Percentiles rank a stretch among this genome's conserved stretches.
Evolutionary conservation across 1,140 invertebrate species (phyloP).

Genomic region (Bombus confusus): DNA sequence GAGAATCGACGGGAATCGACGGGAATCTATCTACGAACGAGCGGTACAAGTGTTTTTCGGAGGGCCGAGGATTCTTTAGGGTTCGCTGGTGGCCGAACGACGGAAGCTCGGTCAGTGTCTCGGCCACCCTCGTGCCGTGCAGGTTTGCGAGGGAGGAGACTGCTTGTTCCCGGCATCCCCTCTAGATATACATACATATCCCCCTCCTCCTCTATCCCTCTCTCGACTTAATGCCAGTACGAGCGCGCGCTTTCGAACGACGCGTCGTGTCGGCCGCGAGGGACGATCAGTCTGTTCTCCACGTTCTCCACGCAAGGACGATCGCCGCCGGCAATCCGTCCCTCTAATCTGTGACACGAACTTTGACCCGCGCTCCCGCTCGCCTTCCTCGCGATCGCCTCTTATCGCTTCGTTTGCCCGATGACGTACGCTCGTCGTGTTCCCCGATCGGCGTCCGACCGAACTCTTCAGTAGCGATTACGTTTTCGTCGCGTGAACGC

Average conservation of each 20-base stretch:
- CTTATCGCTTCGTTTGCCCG: constrained; percentile 16
- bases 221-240: constrained; percentile 65
- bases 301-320: constrained; percentile 68
- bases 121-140: constrained; percentile 65
- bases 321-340: constrained; percentile 35
- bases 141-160: constrained; percentile 63
- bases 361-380: constrained; percentile 49
- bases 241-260: constrained; percentile 70
- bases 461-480: constrained; percentile 35
- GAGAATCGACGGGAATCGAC: not conserved
- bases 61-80: constrained; percentile 39
- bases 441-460: constrained; percentile 7
- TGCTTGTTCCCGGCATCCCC: constrained; percentile 61
- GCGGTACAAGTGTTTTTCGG: constrained; percentile 7
- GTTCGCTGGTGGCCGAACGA: constrained; percentile 23
- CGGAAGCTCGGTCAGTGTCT: constrained; percentile 69
- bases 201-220: constrained; percentile 48
- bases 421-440: constrained; percentile 32
- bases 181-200: constrained; percentile 48
- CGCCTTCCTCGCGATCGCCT: constrained; percentile 18
- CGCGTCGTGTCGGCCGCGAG: constrained; percentile 60
- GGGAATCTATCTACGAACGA: not conserved
- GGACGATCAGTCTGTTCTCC: constrained; percentile 69
- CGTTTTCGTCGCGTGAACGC: constrained; percentile 2
- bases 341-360: constrained; percentile 49